Evolutionary conservation across 2,797 vertebrate genomes (phyloP).

Genomic region (Basileuterus tristriatus): DNA sequence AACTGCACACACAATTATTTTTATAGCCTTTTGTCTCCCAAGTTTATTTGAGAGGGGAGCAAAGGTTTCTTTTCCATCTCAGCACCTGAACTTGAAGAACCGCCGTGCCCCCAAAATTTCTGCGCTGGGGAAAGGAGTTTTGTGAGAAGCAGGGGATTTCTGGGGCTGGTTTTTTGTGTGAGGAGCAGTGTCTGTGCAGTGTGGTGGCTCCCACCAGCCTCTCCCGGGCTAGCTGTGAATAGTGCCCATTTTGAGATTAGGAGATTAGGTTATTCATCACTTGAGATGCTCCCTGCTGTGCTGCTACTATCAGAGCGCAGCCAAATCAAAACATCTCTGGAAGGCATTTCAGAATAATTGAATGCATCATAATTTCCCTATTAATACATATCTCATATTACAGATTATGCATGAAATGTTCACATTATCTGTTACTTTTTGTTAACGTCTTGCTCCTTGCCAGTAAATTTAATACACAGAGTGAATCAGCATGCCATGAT

Average conservation of each 20-base stretch:
- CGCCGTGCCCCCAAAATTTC: not conserved
- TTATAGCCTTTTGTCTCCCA: constrained; percentile 72
- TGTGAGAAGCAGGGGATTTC: not conserved
- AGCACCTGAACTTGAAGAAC: constrained; percentile 35
- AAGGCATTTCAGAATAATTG: constrained; percentile 96
- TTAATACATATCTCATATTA: constrained; percentile 97
- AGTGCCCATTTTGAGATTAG: constrained; percentile 93
- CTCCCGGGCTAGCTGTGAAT: constrained; percentile 80
- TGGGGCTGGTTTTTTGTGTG: not conserved
- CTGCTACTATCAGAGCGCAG: constrained; percentile 83
- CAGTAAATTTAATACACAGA: constrained; percentile 88
- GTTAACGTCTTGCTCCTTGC: constrained; percentile 88
- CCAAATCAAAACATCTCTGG: constrained; percentile 96
- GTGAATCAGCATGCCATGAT: constrained; percentile 83
- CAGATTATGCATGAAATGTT: constrained; percentile 90
- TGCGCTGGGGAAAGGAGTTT: not conserved
- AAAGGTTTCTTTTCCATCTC: constrained; percentile 52
- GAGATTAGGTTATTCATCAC: constrained; percentile 98
- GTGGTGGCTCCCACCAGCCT: constrained; percentile 69
- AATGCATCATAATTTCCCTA: constrained; percentile 96
- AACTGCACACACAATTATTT: constrained; percentile 54
- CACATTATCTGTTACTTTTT: constrained; percentile 90
- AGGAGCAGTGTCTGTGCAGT: constrained; percentile 51
- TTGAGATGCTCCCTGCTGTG: constrained; percentile 88
- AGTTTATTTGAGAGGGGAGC: constrained; percentile 60